Base-by-base conservation (phyloP, 1,140 invertebrate species). In the Bombyx mandarina region DNA sequence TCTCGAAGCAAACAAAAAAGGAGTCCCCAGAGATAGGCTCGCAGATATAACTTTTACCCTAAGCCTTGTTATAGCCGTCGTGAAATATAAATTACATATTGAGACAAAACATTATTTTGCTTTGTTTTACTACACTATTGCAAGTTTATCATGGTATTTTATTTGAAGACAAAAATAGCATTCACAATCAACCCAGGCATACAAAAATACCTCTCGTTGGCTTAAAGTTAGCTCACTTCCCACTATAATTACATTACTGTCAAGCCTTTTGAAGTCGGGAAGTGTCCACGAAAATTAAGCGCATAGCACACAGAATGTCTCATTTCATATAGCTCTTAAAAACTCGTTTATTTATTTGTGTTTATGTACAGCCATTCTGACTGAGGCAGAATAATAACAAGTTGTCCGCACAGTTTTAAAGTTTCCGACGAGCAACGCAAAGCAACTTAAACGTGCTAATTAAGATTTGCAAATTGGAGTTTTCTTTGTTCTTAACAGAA, bases 161-260 rank as follows among this genome's bases (percentile, higher is more conserved):
- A 5, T 35, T 35, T 35, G 26, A 35, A 35, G 26, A 35, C 4
- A 5, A 35, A 35, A 35, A 35, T 5, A 35, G 26, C 26, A 35
- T 35, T 35, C 2, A 5, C 26, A 35, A 5, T 35, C 4, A 35
- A 35, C 26, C 26, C 26, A 1, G 26, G 2, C 26, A 35, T 35
- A 5, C 26, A 35, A 35, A 35, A 35, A 35, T 35, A 35, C 4
- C 26, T 3, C 26, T 35, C 2, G 26, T 2, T 35, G 4, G 26
- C 4, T 35, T 35, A 35, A 35, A 35, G 26, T 35, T 35, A 35
- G 26, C 65, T 52, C 60, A 65, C 65, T 77, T 77, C 69, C 74
- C 74, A 74, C 66, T 71, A 69, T 67, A 73, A 69, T 74, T 69
- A 74, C 71, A 63, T 74, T 75, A 71, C 63, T 74, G 67, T 69